Evolutionary conservation across 92 coral and sea anemone species (phyloP).

Genomic region (Siderastrea radians): DNA sequence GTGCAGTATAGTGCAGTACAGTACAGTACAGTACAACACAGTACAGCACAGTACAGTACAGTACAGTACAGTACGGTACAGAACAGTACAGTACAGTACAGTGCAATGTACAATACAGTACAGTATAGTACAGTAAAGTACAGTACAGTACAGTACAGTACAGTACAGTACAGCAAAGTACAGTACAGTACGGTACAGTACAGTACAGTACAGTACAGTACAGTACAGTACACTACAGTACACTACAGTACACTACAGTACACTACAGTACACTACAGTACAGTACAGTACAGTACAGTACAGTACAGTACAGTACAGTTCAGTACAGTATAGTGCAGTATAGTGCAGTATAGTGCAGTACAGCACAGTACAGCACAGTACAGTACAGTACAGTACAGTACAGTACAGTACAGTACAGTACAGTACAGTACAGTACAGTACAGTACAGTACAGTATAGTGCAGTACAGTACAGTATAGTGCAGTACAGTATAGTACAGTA

Average conservation of each 20-base stretch:
- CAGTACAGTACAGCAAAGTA: too few relatives aligned
- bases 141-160: too few relatives aligned
- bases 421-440: slow-evolving; percentile 14
- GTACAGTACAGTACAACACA: slow-evolving; percentile 56
- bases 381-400: slow-evolving; percentile 35
- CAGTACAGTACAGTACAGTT: neutral
- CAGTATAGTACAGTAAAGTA: too few relatives aligned
- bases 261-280: neutral
- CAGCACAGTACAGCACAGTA: slow-evolving; percentile 31
- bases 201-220: neutral
- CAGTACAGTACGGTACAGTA: neutral
- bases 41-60: slow-evolving; percentile 50
- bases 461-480: slow-evolving; percentile 20
- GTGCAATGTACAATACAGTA: neutral
- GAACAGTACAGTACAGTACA: slow-evolving; percentile 52
- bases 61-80: slow-evolving; percentile 41
- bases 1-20: slow-evolving; percentile 55
- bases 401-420: slow-evolving; percentile 22
- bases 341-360: slow-evolving; percentile 40
- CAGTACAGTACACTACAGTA: neutral
- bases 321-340: slow-evolving; percentile 19
- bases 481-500: slow-evolving; percentile 12
- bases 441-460: neutral
- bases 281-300: neutral
- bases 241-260: neutral